Conservation (phyloP, 2,888 invertebrate species). For the Acronicta psi region DNA sequence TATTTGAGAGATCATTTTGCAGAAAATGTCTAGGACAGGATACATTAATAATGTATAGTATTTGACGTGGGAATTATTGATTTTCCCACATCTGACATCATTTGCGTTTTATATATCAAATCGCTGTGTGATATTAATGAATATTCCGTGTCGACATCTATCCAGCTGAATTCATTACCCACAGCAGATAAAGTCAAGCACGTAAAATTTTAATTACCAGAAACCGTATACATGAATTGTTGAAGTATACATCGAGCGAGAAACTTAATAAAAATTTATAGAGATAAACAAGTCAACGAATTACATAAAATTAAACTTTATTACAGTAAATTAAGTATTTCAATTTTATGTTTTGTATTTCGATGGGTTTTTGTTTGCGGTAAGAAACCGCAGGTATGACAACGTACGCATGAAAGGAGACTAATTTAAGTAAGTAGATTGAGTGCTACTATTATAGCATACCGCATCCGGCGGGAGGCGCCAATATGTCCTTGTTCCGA, state of each 20-base stretch:
- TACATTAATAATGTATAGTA: conserved; percentile 21
- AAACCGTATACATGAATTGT: conserved; percentile 5
- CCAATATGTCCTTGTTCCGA: conserved; percentile 66
- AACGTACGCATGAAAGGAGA: conserved; percentile 62
- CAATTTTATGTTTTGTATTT: conserved; percentile 20
- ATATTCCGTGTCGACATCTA: conserved; percentile 26
- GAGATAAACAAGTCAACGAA: conserved; percentile 20
- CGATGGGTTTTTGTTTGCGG: conserved; percentile 31
- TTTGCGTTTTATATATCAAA: conserved; percentile 4
- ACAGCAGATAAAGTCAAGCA: conserved; percentile 18
- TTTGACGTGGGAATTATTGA: conserved; percentile 32
- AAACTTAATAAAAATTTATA: not conserved
- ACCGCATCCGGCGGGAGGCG: conserved; percentile 84
- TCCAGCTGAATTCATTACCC: conserved; percentile 22
- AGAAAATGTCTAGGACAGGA: conserved; percentile 13
- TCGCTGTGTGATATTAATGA: conserved; percentile 14
- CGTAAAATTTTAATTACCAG: conserved; percentile 28
- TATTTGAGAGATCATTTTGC: not conserved
- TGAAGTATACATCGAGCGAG: conserved; percentile 1
- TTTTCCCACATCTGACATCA: conserved; percentile 37
- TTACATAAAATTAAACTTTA: conserved; percentile 26
- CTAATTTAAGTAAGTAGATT: conserved; percentile 66
- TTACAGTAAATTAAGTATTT: conserved; percentile 20
- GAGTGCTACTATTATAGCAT: conserved; percentile 71
- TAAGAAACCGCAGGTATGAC: conserved; percentile 57